A percentile compares a stretch with the other conserved stretches of the same genome.
These are phyloP conservation scores for Eretmocerus hayati DNA, from an alignment of 2,888 invertebrate species.

Conservation along the genomic window DNA sequence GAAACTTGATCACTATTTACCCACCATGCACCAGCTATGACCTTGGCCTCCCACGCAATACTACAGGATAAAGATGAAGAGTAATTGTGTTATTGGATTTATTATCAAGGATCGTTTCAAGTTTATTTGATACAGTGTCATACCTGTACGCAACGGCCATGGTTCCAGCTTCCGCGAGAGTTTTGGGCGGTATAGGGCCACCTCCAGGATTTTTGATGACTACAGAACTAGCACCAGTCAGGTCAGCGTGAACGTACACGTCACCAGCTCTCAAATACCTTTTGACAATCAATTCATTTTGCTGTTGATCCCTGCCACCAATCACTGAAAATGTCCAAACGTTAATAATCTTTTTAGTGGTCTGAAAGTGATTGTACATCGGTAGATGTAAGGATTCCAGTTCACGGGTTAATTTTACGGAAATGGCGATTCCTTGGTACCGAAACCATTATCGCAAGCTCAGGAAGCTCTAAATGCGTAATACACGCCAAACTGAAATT, in stretches of 20 bases:
- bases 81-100: background rate
- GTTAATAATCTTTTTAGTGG: background rate
- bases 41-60: slow-evolving; percentile 97
- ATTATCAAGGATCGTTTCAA: background rate
- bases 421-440: too few species aligned
- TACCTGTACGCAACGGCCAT: slow-evolving; percentile 91
- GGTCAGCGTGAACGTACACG: slow-evolving; percentile 94
- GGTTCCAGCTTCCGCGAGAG: slow-evolving; percentile 90
- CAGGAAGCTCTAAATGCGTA: too few species aligned
- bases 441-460: too few species aligned
- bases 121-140: background rate
- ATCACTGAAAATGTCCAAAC: slow-evolving; percentile 60
- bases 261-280: slow-evolving; percentile 78
- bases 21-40: slow-evolving; percentile 95
- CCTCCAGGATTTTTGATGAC: slow-evolving; percentile 79
- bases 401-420: too few species aligned
- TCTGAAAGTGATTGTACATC: too few species aligned
- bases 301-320: slow-evolving; percentile 93
- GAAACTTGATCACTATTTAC: slow-evolving; percentile 91
- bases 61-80: slow-evolving; percentile 48
- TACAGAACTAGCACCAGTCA: slow-evolving; percentile 86
- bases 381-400: too few species aligned
- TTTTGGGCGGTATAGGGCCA: slow-evolving; percentile 80
- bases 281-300: slow-evolving; percentile 98
- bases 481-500: too few species aligned